Conservation (phyloP, 2,888 invertebrate species). For the Anoplius nigerrimus region DNA sequence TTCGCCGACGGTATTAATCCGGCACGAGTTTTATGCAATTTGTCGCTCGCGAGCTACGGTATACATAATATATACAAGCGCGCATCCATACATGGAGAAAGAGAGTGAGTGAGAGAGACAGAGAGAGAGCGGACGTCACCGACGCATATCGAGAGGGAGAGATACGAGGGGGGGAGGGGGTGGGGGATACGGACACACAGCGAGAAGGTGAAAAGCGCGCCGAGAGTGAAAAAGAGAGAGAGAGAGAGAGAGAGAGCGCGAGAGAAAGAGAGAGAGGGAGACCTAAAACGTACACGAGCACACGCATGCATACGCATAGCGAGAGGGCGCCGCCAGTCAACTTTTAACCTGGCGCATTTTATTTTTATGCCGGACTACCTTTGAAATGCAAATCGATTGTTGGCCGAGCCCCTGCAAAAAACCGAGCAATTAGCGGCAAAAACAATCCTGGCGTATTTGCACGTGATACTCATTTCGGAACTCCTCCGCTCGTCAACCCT, state of each 20-base stretch:
- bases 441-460: constrained; percentile 68
- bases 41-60: constrained; percentile 48
- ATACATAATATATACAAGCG: constrained; percentile 3
- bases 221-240: background rate
- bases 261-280: background rate
- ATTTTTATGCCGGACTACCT: constrained; percentile 61
- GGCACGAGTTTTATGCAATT: constrained; percentile 58
- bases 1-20: constrained; percentile 57
- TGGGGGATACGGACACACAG: too few species aligned
- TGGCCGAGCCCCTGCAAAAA: constrained; percentile 60
- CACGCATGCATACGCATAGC: background rate
- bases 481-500: constrained; percentile 40
- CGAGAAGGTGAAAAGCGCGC: too few species aligned
- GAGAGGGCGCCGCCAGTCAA: constrained; percentile 50
- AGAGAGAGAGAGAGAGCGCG: background rate
- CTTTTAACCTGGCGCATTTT: constrained; percentile 60
- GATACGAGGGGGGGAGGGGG: too few species aligned
- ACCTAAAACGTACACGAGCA: background rate
- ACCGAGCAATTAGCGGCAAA: constrained; percentile 66
- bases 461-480: constrained; percentile 67
- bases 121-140: background rate
- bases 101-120: background rate
- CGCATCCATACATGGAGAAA: background rate
- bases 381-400: constrained; percentile 66
- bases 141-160: background rate